Conservation (phyloP, 1,140 invertebrate genomes). For the Stenopsyche tienmushanensis region DNA sequence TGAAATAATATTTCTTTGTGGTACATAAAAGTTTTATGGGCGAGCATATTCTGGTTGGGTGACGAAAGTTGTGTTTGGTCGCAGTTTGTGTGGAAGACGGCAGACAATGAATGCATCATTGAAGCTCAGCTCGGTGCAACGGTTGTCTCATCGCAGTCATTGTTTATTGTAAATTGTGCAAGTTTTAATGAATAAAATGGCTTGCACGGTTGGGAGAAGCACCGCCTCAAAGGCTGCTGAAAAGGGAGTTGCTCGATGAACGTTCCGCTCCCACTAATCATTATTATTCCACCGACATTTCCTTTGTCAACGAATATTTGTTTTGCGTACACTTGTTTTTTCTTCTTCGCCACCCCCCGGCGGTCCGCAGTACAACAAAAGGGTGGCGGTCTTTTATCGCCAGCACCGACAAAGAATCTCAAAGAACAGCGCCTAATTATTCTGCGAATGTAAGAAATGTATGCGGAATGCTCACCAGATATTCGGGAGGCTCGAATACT, state of each 20-base stretch:
- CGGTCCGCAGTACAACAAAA: slow-evolving; percentile 1
- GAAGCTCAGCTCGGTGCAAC: background rate
- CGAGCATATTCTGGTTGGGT: too few species aligned
- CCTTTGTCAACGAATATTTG: slow-evolving; percentile 29
- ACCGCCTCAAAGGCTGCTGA: slow-evolving; percentile 1
- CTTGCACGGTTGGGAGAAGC: background rate
- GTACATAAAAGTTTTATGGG: too few species aligned
- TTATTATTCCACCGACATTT: slow-evolving; percentile 27
- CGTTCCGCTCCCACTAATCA: slow-evolving; percentile 10
- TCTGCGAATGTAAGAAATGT: slow-evolving; percentile 13
- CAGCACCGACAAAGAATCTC: slow-evolving; percentile 16
- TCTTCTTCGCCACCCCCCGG: background rate
- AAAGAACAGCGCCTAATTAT: slow-evolving; percentile 28
- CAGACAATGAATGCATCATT: background rate
- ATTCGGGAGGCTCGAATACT: too few species aligned
- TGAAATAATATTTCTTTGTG: too few species aligned
- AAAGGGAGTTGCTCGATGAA: slow-evolving; percentile 3
- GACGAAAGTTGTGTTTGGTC: too few species aligned
- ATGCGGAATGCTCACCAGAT: background rate
- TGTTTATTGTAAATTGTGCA: slow-evolving; percentile 4
- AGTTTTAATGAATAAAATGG: slow-evolving; percentile 3
- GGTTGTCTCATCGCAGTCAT: too few species aligned
- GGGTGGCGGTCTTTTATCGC: slow-evolving; percentile 26
- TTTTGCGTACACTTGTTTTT: slow-evolving; percentile 23
- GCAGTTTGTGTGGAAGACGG: background rate